Percentiles rank a stretch among this genome's conserved stretches.
Conservation (phyloP, 2,113 vertebrate genomes). For the Procapra przewalskii region DNA sequence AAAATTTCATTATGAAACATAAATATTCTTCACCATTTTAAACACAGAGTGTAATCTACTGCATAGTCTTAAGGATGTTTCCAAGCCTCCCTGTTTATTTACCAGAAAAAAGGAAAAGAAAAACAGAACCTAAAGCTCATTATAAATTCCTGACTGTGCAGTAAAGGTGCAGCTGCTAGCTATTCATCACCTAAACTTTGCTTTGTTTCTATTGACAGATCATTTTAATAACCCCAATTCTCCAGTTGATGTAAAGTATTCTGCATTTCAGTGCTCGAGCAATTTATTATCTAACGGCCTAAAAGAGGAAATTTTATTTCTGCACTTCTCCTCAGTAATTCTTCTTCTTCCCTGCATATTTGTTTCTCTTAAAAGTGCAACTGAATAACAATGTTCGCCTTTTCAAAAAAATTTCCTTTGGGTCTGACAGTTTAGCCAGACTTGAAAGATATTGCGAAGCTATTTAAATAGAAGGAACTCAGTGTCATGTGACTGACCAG, state of each 20-base stretch:
- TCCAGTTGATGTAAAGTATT: slow-evolving; percentile 69
- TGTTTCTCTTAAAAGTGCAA: slow-evolving; percentile 32
- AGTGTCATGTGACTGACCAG: neutral
- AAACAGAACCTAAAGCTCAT: slow-evolving; percentile 69
- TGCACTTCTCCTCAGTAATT: slow-evolving; percentile 35
- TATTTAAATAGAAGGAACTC: neutral
- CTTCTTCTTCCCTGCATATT: neutral
- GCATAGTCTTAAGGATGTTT: slow-evolving; percentile 45
- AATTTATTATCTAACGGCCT: slow-evolving; percentile 46
- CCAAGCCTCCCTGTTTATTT: slow-evolving; percentile 32
- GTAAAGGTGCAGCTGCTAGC: slow-evolving; percentile 76
- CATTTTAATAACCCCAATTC: slow-evolving; percentile 75
- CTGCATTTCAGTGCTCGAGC: slow-evolving; percentile 48
- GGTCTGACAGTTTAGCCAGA: neutral
- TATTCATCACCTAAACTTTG: slow-evolving; percentile 79
- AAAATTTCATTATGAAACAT: neutral
- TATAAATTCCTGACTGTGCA: slow-evolving; percentile 81
- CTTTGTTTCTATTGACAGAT: slow-evolving; percentile 72
- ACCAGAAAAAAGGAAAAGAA: slow-evolving; percentile 9
- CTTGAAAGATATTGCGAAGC: neutral
- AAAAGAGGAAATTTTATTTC: slow-evolving; percentile 30
- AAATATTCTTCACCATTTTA: neutral
- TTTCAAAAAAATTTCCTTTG: neutral
- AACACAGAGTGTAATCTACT: neutral
- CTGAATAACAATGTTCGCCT: slow-evolving; percentile 21